Base-by-base conservation (phyloP, 2,888 invertebrate species). In the Danaus chrysippus region DNA sequence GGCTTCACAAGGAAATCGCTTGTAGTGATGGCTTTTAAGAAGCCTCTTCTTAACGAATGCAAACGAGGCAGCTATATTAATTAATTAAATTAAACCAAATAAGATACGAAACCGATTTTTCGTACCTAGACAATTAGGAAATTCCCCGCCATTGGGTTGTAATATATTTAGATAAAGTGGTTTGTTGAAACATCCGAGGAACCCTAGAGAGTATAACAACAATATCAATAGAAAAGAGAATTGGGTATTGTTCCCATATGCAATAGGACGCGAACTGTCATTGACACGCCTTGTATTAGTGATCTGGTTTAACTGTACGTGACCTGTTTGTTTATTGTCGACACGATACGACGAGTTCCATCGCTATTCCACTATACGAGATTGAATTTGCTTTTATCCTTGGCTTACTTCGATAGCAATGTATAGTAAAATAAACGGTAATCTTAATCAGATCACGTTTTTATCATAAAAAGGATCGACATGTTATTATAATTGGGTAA, bases 361-460 rank as follows among this genome's bases (percentile, higher is more conserved):
- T 49, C 17, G 49, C 49, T 15, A 15, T 17, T 49, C 17, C 15
- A 17, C 17, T 17, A 17, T 11, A 17, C 11, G 17, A 11, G 17
- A 17, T 49, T 49, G 15, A 49, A 49, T 49, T 17, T 49, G 15
- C 1, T 10, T 49, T 17, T 11, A 17, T 10, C 49, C 17, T 10
- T 15, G 10, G 10, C 17, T 17, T 17, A 8, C 49, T 49, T 17
- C 10, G 2, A 49, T 17, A 17, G 17, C 49, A 49, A 49, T 49
- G 49, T 49, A 49, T 17, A n/a, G 11, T 10, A 49, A 49, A 17
- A 11, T 49, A 49, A 17, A 17, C 11, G 10, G 17, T 17, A 3
- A 49, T 49, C 17, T 49, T 49, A 49, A 49, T 49, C 49, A 49
- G 49, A 17, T 49, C 49, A 49, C 49, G 49, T 49, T 49, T 17